A percentile compares a stretch with the other conserved stretches of the same genome.
phyloP scores from a whole-genome alignment of 64 coral and sea anemone species.

The Exaiptasia diaphana region DNA sequence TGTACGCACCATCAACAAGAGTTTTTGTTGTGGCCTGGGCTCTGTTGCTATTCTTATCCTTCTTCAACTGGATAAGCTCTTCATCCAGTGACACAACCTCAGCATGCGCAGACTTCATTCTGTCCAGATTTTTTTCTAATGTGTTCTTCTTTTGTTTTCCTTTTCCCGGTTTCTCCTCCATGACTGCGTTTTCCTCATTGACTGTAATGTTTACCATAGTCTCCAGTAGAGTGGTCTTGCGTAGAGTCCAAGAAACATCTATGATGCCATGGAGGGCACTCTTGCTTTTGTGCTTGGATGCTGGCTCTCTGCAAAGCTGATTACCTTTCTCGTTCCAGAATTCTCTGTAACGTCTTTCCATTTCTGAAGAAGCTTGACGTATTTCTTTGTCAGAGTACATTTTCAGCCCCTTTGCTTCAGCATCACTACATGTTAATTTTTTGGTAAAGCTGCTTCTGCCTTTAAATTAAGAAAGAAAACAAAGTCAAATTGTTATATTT shows the following conservation, averaged over 20 bases:
- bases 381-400: background rate
- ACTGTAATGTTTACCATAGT: background rate
- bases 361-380: background rate
- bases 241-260: conserved; percentile 37
- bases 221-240: conserved; percentile 17
- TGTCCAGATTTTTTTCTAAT: conserved; percentile 15
- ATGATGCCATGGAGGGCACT: conserved; percentile 29
- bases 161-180: background rate
- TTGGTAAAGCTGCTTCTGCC: too few relatives aligned
- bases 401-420: too few relatives aligned
- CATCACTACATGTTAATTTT: too few relatives aligned
- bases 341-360: conserved; percentile 2
- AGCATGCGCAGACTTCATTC: background rate
- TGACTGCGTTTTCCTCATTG: background rate
- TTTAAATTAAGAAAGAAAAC: too few relatives aligned
- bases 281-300: background rate
- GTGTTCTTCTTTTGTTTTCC: conserved; percentile 43
- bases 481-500: too few relatives aligned
- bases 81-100: background rate
- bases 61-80: background rate
- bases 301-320: conserved; percentile 6
- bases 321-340: conserved; percentile 32
- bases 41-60: background rate
- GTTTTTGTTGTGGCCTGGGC: background rate
- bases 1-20: conserved; percentile 42